These are phyloP conservation scores for Lepidocyrtoides sp. DNA, from an alignment of 2,888 invertebrate species.

Conservation along the genomic window DNA sequence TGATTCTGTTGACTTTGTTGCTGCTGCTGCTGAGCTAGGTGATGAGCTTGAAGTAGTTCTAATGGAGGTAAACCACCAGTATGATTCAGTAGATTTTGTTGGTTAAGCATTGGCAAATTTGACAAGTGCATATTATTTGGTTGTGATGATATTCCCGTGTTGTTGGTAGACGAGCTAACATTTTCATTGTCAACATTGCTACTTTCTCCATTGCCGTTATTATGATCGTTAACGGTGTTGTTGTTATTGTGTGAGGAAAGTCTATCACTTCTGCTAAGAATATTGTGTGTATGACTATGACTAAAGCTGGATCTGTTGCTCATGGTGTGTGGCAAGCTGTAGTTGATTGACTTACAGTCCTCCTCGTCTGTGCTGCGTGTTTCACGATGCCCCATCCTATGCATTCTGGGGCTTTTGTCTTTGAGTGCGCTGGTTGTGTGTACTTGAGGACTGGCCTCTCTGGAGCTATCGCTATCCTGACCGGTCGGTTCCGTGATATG, in stretches of 20 bases:
- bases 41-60: constrained; percentile 79
- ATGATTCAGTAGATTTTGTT: constrained; percentile 66
- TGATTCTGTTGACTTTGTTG: constrained; percentile 50
- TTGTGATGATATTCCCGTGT: constrained; percentile 8
- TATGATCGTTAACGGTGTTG: neutral
- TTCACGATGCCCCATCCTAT: constrained; percentile 64
- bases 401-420: constrained; percentile 55
- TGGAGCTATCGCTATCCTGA: constrained; percentile 62
- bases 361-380: constrained; percentile 78
- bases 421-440: constrained; percentile 30
- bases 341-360: constrained; percentile 53
- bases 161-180: constrained; percentile 14
- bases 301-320: neutral
- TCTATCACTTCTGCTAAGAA: constrained; percentile 18
- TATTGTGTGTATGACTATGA: constrained; percentile 16
- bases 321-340: neutral
- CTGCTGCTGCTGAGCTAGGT: constrained; percentile 65
- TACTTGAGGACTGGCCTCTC: constrained; percentile 50
- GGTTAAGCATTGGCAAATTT: constrained; percentile 57
- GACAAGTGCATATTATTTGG: constrained; percentile 56
- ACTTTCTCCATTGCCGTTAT: constrained; percentile 38
- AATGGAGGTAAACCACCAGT: constrained; percentile 66
- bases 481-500: neutral
- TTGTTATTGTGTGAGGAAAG: constrained; percentile 19
- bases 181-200: constrained; percentile 20